These are phyloP conservation scores for Baccha elongata DNA, from an alignment of 2,888 invertebrate genomes.

Conservation along the genomic window DNA sequence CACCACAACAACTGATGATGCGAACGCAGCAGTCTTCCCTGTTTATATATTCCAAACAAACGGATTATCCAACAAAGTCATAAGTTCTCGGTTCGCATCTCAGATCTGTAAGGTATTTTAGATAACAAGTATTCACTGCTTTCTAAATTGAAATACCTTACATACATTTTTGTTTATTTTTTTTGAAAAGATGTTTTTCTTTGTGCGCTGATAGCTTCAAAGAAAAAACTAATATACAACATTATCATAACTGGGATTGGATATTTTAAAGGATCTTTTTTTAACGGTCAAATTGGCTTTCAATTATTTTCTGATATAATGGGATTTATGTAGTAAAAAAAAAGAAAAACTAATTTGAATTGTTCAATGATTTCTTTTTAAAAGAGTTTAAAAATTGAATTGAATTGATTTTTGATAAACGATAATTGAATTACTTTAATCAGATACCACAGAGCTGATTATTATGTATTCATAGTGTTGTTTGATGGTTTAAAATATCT, in stretches of 20 bases:
- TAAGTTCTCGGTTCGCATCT: conserved; percentile 61
- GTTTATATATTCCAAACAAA: conserved; percentile 52
- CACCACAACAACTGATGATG: neutral
- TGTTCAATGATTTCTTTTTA: no score
- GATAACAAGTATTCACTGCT: conserved; percentile 51
- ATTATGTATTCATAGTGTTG: no score
- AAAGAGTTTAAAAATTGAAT: no score
- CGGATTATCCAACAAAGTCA: conserved; percentile 61
- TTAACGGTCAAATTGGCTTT: conserved; percentile 10
- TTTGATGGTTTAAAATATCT: no score
- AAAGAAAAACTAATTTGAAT: no score
- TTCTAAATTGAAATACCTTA: conserved; percentile 5
- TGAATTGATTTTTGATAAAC: no score
- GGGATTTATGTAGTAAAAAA: no score
- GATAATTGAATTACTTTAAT: no score
- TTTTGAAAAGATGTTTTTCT: neutral
- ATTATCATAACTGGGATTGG: neutral
- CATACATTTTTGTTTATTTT: neutral
- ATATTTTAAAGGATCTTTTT: conserved; percentile 17
- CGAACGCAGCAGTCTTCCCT: conserved; percentile 12
- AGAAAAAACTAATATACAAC: neutral
- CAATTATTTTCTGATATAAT: conserved; percentile 2
- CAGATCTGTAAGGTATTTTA: conserved; percentile 39
- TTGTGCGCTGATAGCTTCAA: conserved; percentile 22
- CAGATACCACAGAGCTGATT: no score